phyloP scores from a whole-genome alignment of 2,113 vertebrate species.

The Cyprinodon variegatus region DNA sequence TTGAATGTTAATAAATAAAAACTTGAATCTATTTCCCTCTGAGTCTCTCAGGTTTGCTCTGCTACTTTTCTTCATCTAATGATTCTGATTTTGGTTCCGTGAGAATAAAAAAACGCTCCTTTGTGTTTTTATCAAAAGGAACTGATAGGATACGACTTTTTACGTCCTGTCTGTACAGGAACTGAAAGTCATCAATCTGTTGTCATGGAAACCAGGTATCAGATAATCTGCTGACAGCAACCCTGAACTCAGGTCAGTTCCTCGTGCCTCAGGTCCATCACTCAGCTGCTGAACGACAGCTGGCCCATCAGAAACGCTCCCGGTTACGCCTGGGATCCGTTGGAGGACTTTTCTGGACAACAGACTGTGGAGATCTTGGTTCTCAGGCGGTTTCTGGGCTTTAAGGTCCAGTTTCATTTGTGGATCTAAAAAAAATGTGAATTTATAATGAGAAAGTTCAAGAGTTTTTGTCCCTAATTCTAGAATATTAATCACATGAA shows the following conservation, averaged over 20 bases:
- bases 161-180: conserved; percentile 34
- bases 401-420: background rate
- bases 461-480: background rate
- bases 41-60: background rate
- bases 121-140: conserved; percentile 9
- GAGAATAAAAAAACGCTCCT: conserved; percentile 6
- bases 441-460: background rate
- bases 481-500: background rate
- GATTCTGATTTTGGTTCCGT: background rate
- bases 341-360: too few relatives aligned
- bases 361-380: too few relatives aligned
- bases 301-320: too few relatives aligned
- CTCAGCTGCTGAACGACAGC: background rate
- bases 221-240: conserved; percentile 7
- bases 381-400: too few relatives aligned
- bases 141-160: background rate
- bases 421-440: too few relatives aligned
- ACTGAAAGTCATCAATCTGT: conserved; percentile 25
- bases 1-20: too few relatives aligned
- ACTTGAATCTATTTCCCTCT: background rate
- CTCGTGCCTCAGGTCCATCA: background rate
- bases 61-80: background rate
- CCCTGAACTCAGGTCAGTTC: background rate
- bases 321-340: too few relatives aligned
- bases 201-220: conserved; percentile 32